Base-by-base conservation (phyloP, 1,140 invertebrate species). In the Nomia melanderi region DNA sequence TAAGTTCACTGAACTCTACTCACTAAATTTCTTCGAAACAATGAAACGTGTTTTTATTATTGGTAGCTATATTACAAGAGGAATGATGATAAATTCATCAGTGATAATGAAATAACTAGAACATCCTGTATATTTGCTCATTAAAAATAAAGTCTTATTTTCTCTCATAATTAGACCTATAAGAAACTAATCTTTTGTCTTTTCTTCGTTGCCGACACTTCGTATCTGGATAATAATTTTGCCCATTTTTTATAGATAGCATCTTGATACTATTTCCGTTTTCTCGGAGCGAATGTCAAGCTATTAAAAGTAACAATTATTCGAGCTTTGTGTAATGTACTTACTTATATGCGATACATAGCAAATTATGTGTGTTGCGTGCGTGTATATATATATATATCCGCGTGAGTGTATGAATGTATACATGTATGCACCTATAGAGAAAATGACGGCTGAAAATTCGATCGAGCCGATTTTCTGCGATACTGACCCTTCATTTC, bases 371-470 rank as follows among this genome's bases (percentile, higher is more conserved):
- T 60, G 59, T 41, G 11, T 41, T 12, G 3, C 3, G 9, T 39
- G 31, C n/a, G 56, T 62, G 47, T 33, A 9, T 44, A 27, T 20
- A 1, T 31, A 27, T 14, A 12, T 27, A 9, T 27, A 17, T 64
- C 4, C 31, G 56, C 25, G 29, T 33, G 33, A 20, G n/a, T 36
- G 12, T 27, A 23, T 72, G 23, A 50, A 27, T 62, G 20, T 56
- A 14, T 9, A 31, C 6, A 39, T 57, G 50, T 12, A 54, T 41
- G 31, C 29, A n/a, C 14, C n/a, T 41, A 36, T 44, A 53, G 41
- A 1, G n/a, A 41, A 44, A 69, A 56, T 39, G 47, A 76, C 50
- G 65, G 59, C 65, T 69, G 74, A 76, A 69, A 76, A 70, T 65
- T 53, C 50, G 47, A 76, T 0, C n/a, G 50, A 50, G 6, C 9